Evolutionary conservation across 1,140 invertebrate species (phyloP).

Genomic region (Aphis craccivora): DNA sequence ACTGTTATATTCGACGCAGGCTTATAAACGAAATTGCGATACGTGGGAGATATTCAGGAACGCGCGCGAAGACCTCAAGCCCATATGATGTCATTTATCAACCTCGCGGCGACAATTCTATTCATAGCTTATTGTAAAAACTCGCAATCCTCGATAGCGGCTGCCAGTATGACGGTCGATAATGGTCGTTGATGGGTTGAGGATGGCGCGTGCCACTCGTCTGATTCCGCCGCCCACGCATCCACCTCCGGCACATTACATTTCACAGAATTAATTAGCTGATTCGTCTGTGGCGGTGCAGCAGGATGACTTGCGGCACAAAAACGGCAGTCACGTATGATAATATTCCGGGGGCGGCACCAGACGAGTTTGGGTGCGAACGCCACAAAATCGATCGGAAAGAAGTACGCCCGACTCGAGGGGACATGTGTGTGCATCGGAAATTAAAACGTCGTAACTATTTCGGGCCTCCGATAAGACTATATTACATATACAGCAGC

Average conservation of each 20-base stretch:
- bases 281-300: not conserved
- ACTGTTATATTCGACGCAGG: not conserved
- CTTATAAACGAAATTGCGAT: not conserved
- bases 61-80: not conserved
- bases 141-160: not conserved
- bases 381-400: not conserved
- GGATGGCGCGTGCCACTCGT: not conserved
- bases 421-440: not conserved
- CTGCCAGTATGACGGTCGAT: too few species aligned
- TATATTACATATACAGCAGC: not conserved
- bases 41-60: not conserved
- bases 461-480: not conserved
- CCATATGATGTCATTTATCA: not conserved
- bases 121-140: slow-evolving; percentile 22
- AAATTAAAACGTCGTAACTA: not conserved
- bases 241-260: not conserved
- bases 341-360: not conserved
- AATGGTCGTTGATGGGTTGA: too few species aligned
- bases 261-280: not conserved
- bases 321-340: not conserved
- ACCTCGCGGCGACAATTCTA: not conserved
- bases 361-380: not conserved
- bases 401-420: not conserved
- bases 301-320: not conserved
- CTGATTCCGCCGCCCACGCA: not conserved